Base-by-base conservation (phyloP, 2,797 vertebrate species). In the Gephyroberyx darwinii region DNA sequence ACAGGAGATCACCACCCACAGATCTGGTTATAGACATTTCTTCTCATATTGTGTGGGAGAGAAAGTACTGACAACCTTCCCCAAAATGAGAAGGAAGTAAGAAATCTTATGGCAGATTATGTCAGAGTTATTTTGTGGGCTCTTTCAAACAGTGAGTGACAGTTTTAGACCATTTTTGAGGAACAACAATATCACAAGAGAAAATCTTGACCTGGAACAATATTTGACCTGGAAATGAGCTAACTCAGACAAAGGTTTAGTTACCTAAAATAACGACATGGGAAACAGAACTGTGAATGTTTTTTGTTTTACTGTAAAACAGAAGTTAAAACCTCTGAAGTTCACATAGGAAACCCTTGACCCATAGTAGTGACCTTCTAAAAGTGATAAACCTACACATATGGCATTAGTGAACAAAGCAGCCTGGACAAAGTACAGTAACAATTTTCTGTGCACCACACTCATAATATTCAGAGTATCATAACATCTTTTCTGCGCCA, bases 1-100 rank as follows among this genome's bases (percentile, higher is more conserved):
- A 26, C 45, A 65, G 39, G n/a, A 48, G 71, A 59, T 48, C 0
- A 5, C 54, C 37, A 68, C 72, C 64, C 20, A 68, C 56, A 1
- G 0, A 1, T 71, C 17, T 75, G 35, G 81, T 62, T 63, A 65
- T 80, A 57, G 33, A 45, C n/a, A 5, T 0, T 5, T 33, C 5
- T 35, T 7, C 26, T 52, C 30, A 54, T 59, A 10, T 43, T 58
- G 35, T 71, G 37, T 35, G 53, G 37, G 22, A 12, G 14, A 52
- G 50, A 74, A 71, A 58, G 19, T 53, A 4, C 22, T 56, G 17
- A 81, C 5, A 77, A 30, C 8, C 48, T n/a, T 55, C 60, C 17
- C 20, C 60, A 82, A 77, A 78, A 78, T 10, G 1, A 77, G 56
- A 81, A 77, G 65, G 52, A 84, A 70, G 19, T 16, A 13, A 65